A percentile compares a stretch with the other conserved stretches of the same genome.
phyloP scores from a whole-genome alignment of 2,888 invertebrate genomes.

The Selenia dentaria region DNA sequence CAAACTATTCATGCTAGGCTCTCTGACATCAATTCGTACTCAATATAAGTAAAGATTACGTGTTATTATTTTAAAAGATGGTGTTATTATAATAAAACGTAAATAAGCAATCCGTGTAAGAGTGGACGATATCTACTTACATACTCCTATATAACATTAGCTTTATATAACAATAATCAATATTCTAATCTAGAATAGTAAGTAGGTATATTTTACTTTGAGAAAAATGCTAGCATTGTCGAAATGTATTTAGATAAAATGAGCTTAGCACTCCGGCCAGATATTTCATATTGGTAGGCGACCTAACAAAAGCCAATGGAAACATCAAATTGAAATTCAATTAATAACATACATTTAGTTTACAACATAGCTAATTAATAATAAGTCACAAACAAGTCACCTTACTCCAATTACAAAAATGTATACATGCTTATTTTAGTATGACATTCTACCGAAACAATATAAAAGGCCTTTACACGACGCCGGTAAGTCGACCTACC shows the following conservation, averaged over 20 bases:
- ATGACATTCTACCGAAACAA: constrained; percentile 2
- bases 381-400: constrained; percentile 1
- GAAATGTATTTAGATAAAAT: neutral
- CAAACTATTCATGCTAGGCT: too few relatives aligned
- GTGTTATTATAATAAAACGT: constrained; percentile 25
- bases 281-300: neutral
- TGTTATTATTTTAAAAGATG: constrained; percentile 26
- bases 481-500: too few relatives aligned
- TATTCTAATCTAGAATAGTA: constrained; percentile 6
- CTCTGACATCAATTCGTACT: constrained; percentile 11
- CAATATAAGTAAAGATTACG: constrained; percentile 23
- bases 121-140: constrained; percentile 26
- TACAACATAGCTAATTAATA: neutral
- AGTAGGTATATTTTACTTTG: neutral
- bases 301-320: neutral
- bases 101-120: constrained; percentile 30
- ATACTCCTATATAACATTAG: constrained; percentile 10
- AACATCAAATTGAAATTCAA: neutral
- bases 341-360: neutral
- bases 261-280: neutral
- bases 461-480: too few relatives aligned
- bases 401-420: neutral
- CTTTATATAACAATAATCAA: neutral
- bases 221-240: neutral
- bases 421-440: constrained; percentile 8